phyloP scores from a whole-genome alignment of 2,888 invertebrate genomes.

The Eristalinus sepulchralis region DNA sequence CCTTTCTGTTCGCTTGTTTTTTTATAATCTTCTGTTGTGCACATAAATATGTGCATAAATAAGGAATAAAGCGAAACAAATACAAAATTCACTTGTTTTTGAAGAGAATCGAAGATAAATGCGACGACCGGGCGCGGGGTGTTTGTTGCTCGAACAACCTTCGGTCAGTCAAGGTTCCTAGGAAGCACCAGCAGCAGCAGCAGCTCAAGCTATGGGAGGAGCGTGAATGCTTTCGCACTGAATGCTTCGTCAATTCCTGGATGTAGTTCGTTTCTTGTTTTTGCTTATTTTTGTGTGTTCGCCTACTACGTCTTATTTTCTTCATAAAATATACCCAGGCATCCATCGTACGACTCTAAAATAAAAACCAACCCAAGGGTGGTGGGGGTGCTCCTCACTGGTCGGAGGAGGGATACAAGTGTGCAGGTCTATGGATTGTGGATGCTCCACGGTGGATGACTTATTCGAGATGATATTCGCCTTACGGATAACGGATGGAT shows the following conservation, averaged over 20 bases:
- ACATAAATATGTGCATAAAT: constrained; percentile 25
- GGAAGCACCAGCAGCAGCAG: too few relatives aligned
- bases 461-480: constrained; percentile 58
- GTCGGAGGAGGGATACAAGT: background rate
- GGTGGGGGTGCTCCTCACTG: background rate
- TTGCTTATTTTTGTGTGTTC: background rate
- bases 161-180: background rate
- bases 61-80: background rate
- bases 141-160: background rate
- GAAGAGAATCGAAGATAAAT: background rate
- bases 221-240: constrained; percentile 20
- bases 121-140: background rate
- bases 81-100: constrained; percentile 6
- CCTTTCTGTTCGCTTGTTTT: constrained; percentile 17
- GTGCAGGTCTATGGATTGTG: background rate
- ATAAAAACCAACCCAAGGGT: background rate
- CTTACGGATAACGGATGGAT: constrained; percentile 59
- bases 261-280: background rate
- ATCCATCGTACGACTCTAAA: constrained; percentile 16
- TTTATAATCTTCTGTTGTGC: constrained; percentile 28
- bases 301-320: background rate
- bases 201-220: background rate
- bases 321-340: background rate
- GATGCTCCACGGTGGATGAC: constrained; percentile 44
- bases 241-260: constrained; percentile 4